Percentiles rank a stretch among this genome's conserved stretches.
phyloP scores from a whole-genome alignment of 2,888 invertebrate genomes.

The Osedax fenrisi region DNA sequence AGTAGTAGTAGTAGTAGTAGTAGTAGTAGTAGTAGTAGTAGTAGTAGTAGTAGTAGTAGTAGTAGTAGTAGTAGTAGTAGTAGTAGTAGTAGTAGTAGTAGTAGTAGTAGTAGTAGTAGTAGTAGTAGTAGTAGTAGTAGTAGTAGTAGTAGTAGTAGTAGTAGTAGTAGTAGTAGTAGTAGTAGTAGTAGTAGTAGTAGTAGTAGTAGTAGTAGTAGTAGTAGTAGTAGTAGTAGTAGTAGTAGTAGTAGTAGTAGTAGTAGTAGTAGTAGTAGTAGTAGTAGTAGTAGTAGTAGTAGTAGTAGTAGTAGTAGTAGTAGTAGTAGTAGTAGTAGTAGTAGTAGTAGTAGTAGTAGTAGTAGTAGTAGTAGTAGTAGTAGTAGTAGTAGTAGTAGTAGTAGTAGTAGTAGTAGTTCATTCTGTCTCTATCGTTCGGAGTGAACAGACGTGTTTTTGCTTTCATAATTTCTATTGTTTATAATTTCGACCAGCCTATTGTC shows the following conservation, averaged over 20 bases:
- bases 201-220: slow-evolving; percentile 33
- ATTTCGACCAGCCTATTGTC: too few species aligned
- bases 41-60: slow-evolving; percentile 34
- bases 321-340: slow-evolving; percentile 33
- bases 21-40: slow-evolving; percentile 31
- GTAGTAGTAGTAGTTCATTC: slow-evolving; percentile 21
- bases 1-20: slow-evolving; percentile 28
- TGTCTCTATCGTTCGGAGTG: too few species aligned
- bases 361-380: slow-evolving; percentile 30
- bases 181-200: slow-evolving; percentile 32
- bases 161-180: slow-evolving; percentile 29
- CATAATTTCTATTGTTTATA: too few species aligned
- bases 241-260: slow-evolving; percentile 30
- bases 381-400: slow-evolving; percentile 31
- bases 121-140: slow-evolving; percentile 27
- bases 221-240: slow-evolving; percentile 30
- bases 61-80: slow-evolving; percentile 29
- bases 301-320: slow-evolving; percentile 32
- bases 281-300: slow-evolving; percentile 28
- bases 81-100: slow-evolving; percentile 30
- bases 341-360: slow-evolving; percentile 32
- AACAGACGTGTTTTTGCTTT: too few species aligned
- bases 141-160: slow-evolving; percentile 33
- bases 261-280: slow-evolving; percentile 28
- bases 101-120: slow-evolving; percentile 28